Evolutionary conservation across 2,797 vertebrate genomes (phyloP).

Genomic region (Lophotriccus pileatus): DNA sequence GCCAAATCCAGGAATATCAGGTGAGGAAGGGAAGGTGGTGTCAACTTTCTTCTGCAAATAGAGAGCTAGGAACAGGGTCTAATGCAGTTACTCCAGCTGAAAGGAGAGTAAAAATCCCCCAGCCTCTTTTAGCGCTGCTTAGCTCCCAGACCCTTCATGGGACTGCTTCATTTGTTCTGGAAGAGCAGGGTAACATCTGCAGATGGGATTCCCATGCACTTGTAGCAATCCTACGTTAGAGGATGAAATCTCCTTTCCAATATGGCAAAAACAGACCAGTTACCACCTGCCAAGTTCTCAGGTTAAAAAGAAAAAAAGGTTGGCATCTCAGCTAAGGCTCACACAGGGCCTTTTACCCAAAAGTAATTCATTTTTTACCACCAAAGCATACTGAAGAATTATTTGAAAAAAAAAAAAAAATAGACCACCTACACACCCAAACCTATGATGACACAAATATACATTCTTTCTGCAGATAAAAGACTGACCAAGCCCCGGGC

Average conservation of each 20-base stretch:
- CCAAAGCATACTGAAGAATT: background rate
- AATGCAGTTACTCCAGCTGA: background rate
- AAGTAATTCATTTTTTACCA: background rate
- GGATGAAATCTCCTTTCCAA: background rate
- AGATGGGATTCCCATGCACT: background rate
- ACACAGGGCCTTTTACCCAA: background rate
- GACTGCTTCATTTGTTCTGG: background rate
- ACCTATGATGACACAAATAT: background rate
- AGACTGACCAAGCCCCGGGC: background rate
- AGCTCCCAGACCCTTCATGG: background rate
- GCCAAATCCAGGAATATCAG: slow-evolving; percentile 10
- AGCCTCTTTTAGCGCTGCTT: background rate
- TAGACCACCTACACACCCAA: background rate
- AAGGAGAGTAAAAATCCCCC: background rate
- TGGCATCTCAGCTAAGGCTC: background rate
- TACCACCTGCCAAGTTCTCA: background rate
- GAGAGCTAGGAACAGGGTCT: background rate
- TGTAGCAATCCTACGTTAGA: background rate
- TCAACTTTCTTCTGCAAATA: slow-evolving; percentile 8
- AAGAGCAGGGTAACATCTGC: background rate
- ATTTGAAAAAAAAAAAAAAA: background rate
- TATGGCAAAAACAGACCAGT: background rate
- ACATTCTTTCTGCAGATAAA: background rate
- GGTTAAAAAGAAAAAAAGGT: background rate
- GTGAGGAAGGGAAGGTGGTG: background rate